Evolutionary conservation across 2,113 vertebrate species (phyloP).

Genomic region (Epinephelus moara): DNA sequence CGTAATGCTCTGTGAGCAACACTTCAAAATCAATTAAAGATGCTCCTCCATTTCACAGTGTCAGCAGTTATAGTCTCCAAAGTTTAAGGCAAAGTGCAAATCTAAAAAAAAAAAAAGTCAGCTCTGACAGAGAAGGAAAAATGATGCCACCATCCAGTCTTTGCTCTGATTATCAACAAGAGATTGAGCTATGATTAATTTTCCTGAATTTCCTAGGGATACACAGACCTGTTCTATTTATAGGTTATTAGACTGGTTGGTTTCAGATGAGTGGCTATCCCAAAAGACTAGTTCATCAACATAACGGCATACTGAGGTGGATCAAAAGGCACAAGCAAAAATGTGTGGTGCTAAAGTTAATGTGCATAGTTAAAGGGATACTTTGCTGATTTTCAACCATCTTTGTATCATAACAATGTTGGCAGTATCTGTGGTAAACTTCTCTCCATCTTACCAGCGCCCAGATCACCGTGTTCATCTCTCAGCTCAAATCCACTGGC

Average conservation of each 20-base stretch:
- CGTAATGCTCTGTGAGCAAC: conserved; percentile 31
- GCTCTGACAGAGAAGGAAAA: conserved; percentile 20
- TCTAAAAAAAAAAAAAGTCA: not conserved
- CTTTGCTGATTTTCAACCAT: too few relatives aligned
- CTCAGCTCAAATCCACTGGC: too few relatives aligned
- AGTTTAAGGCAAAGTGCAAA: conserved; percentile 22
- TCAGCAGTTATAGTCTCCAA: conserved; percentile 34
- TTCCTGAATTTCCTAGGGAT: not conserved
- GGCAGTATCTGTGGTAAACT: too few relatives aligned
- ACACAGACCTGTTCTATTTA: conserved; percentile 17
- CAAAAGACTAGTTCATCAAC: conserved; percentile 11
- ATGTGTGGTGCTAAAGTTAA: not conserved
- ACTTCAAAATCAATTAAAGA: conserved; percentile 43
- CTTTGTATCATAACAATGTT: too few relatives aligned
- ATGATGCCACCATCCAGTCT: conserved; percentile 6
- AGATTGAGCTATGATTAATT: conserved; percentile 18
- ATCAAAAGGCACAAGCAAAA: not conserved
- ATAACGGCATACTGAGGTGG: not conserved
- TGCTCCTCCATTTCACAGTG: conserved; percentile 12
- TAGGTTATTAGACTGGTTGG: not conserved
- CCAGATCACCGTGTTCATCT: too few relatives aligned
- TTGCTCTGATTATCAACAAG: conserved; percentile 30
- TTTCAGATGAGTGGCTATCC: conserved; percentile 24
- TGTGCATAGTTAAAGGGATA: too few relatives aligned
- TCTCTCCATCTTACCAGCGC: too few relatives aligned